phyloP scores from a whole-genome alignment of 2,888 invertebrate genomes.

The Caenorhabditis doughertyi region DNA sequence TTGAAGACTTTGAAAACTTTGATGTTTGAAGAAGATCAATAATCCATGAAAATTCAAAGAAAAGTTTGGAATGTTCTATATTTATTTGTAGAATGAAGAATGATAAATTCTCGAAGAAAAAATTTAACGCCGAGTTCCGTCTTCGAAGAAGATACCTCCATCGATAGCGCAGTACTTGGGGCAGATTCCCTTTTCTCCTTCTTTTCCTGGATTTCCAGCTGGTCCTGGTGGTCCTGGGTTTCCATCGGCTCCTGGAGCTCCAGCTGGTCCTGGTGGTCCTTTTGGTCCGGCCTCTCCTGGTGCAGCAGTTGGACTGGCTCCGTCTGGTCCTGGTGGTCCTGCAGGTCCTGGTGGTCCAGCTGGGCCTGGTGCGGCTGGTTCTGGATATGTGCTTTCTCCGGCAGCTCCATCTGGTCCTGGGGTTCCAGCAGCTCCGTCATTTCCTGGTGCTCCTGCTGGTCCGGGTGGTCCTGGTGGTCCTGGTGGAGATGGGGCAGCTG shows the following conservation, averaged over 20 bases:
- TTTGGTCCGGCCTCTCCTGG: constrained; percentile 65
- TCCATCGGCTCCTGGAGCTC: constrained; percentile 64
- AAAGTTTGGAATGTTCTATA: not conserved
- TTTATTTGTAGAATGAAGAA: constrained; percentile 29
- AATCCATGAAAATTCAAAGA: not conserved
- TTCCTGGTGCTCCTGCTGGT: constrained; percentile 66
- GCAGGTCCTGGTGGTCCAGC: constrained; percentile 65
- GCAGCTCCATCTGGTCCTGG: constrained; percentile 63
- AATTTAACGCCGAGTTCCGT: constrained; percentile 66
- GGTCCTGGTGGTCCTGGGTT: constrained; percentile 63
- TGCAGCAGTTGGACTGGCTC: constrained; percentile 52
- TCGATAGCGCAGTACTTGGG: constrained; percentile 69
- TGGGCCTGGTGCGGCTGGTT: constrained; percentile 60
- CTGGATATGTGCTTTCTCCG: constrained; percentile 58
- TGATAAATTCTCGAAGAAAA: not conserved
- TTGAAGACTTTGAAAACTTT: no score
- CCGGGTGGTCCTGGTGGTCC: constrained; percentile 70
- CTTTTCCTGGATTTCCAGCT: constrained; percentile 61
- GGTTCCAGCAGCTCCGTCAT: constrained; percentile 55
- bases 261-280: constrained; percentile 65
- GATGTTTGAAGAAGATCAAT: not conserved
- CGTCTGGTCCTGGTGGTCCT: constrained; percentile 65
- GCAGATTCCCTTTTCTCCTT: constrained; percentile 55
- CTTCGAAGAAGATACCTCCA: constrained; percentile 73
- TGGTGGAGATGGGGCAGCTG: constrained; percentile 73